These are phyloP conservation scores for Drosophila chauvacae DNA, from an alignment of 1,140 invertebrate species.

Conservation along the genomic window DNA sequence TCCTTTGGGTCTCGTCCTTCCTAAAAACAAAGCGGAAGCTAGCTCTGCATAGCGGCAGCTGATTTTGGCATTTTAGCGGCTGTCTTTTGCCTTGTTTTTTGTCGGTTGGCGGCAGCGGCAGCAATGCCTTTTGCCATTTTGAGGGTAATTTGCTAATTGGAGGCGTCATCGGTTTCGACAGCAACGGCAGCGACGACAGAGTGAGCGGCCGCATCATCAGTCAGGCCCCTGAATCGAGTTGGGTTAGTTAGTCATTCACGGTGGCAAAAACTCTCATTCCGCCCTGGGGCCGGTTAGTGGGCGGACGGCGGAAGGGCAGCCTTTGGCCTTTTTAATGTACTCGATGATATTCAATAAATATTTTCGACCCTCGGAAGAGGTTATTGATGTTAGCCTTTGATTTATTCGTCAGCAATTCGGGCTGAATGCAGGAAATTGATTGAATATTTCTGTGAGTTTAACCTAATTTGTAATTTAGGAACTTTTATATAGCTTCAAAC, in stretches of 20 bases:
- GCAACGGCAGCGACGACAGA: constrained; percentile 27
- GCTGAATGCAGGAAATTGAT: neutral
- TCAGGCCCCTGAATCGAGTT: constrained; percentile 65
- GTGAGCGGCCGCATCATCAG: constrained; percentile 61
- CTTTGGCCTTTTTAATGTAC: constrained; percentile 58
- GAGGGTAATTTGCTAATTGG: constrained; percentile 82
- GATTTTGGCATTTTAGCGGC: constrained; percentile 76
- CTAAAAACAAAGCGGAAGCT: constrained; percentile 76
- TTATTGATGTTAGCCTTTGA: constrained; percentile 31
- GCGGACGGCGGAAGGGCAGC: constrained; percentile 1
- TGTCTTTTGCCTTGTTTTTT: constrained; percentile 48
- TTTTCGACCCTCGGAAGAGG: constrained; percentile 29
- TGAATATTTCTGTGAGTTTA: constrained; percentile 1
- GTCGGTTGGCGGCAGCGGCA: constrained; percentile 2
- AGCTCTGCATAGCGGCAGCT: constrained; percentile 60
- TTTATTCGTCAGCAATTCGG: constrained; percentile 22
- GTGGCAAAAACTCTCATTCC: constrained; percentile 11
- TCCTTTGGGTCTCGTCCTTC: constrained; percentile 1
- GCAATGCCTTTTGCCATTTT: constrained; percentile 49
- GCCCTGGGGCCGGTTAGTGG: neutral
- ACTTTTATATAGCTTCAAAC: neutral
- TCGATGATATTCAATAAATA: constrained; percentile 75
- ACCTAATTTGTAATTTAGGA: neutral
- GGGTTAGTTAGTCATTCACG: constrained; percentile 57
- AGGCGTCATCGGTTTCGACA: constrained; percentile 75